Evolutionary conservation across 2,888 invertebrate genomes (phyloP).

Genomic region (Ernsta delagoae): DNA sequence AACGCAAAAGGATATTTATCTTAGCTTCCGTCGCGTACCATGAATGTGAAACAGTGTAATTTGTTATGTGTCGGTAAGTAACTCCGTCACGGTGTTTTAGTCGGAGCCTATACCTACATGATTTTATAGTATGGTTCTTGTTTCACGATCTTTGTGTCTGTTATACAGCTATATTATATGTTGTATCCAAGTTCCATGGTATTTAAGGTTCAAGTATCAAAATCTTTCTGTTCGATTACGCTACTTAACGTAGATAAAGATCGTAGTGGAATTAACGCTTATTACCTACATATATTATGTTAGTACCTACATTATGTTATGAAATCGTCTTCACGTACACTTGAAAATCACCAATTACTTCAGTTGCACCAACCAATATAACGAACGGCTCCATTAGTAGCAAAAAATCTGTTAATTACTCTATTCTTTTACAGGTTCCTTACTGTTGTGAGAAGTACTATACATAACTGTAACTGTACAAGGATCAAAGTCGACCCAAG

Average conservation of each 20-base stretch:
- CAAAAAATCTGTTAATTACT: background rate
- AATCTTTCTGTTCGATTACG: too few relatives aligned
- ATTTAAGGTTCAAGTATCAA: too few relatives aligned
- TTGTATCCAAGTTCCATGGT: too few relatives aligned
- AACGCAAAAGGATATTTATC: constrained; percentile 28
- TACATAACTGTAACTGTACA: background rate
- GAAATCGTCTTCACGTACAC: background rate
- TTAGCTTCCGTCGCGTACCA: constrained; percentile 8
- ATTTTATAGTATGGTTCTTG: too few relatives aligned
- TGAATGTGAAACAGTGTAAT: constrained; percentile 20
- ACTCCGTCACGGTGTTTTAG: background rate
- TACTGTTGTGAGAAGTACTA: background rate
- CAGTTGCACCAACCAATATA: background rate
- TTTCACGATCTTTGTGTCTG: too few relatives aligned
- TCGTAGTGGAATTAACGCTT: too few relatives aligned
- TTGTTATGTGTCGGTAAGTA: constrained; percentile 22
- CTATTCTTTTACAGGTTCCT: background rate
- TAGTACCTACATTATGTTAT: too few relatives aligned
- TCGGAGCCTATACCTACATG: background rate
- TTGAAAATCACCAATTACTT: background rate
- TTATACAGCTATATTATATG: too few relatives aligned
- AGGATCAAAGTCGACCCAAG: constrained; percentile 1
- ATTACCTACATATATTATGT: too few relatives aligned
- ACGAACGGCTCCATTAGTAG: background rate
- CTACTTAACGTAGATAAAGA: too few relatives aligned